Evolutionary conservation across 2,797 vertebrate genomes (phyloP), one percentile per base, ranked within the genome.

Genomic region (Trichosurus vulpecula): DNA sequence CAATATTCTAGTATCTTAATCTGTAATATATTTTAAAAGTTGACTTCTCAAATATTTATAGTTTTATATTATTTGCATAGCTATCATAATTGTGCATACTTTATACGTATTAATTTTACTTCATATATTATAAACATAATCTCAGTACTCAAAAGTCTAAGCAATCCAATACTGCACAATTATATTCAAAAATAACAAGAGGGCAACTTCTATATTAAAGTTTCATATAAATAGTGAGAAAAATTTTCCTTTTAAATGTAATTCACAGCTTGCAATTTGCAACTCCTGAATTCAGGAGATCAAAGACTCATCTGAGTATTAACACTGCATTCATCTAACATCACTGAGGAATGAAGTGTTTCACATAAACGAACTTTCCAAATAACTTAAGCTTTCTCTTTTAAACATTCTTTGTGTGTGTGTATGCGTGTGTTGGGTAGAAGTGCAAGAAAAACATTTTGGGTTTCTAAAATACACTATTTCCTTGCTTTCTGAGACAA

Each of bases 151-250:
- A 96, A 92, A 92, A 91, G 3, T 94, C 93, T 92, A 74, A 53
- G 91, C 89, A 89, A 6, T 90, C 90, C 93, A 95, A 95, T 30
- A 90, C 12, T 51, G 90, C 54, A 51, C n/a, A 95, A n/a, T 94
- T 96, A 95, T 90, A 31, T 95, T 92, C 52, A 97, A 96, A 95
- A 97, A 94, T 93, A 30, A 94, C 13, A 89, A 61, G 3, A 91
- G 8, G 6, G 51, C 74, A 31, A 92, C 14, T 93, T 95, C 41
- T 9, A 93, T 54, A 53, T 87, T 96, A 52, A 95, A 92, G 14
- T 35, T 93, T 90, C 93, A 52, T 91, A 95, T 30, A 92, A 96
- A 74, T 81, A 91, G 19, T 92, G n/a, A 61, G 29, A 90, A 96
- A 97, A 91, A 89, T 14, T 95, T 30, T 92, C 6, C 53, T 94